Conservation (phyloP, 1,140 invertebrate genomes). For the Zophobas atratus region DNA sequence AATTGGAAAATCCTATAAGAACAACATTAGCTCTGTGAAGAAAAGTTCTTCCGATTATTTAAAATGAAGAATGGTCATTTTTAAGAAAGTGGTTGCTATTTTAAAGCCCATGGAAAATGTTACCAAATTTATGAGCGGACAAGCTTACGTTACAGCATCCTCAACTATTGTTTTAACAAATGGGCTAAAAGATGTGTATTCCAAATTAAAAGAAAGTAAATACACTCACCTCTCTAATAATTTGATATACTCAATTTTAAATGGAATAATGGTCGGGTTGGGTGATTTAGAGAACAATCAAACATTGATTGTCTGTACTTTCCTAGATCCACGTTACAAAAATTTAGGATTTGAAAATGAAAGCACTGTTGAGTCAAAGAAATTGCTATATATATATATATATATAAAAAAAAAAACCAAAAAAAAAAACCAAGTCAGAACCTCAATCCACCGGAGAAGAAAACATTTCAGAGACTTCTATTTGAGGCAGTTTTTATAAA, state of each 20-base stretch:
- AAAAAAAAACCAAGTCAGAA: not conserved
- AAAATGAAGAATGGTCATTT: no score
- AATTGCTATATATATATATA: no score
- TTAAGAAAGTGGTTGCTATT: no score
- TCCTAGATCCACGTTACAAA: constrained; percentile 1
- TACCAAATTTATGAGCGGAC: no score
- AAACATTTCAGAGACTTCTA: not conserved
- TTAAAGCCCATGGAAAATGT: no score
- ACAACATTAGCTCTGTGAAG: no score
- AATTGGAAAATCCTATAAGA: no score
- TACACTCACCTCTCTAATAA: not conserved
- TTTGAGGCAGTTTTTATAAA: not conserved
- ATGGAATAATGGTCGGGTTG: not conserved
- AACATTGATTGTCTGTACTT: not conserved
- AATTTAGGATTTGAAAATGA: not conserved
- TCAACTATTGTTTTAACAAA: no score
- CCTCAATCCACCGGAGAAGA: not conserved
- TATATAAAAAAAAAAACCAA: not conserved
- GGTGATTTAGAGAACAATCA: not conserved
- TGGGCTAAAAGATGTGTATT: not conserved
- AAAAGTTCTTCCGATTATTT: no score
- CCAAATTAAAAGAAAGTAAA: not conserved
- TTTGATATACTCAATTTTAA: not conserved
- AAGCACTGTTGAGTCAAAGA: no score
- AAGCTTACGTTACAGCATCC: no score